Base-by-base conservation (phyloP, 2,888 invertebrate genomes). In the Oscheius sp. region DNA sequence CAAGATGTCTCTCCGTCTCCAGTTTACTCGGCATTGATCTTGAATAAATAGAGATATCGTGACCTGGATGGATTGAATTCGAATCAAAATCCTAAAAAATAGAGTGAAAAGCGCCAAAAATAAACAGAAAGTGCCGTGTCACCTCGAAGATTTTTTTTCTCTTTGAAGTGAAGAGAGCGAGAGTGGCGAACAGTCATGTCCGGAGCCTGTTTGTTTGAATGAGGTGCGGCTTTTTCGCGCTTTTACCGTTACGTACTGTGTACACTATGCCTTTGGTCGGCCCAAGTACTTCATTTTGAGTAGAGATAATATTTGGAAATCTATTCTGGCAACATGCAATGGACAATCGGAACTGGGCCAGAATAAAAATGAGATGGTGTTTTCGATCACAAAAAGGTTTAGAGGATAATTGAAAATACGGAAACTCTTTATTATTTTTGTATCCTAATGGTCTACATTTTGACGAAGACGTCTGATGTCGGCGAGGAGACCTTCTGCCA, bases 141-240 rank as follows among this genome's bases (percentile, higher is more conserved):
- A 16, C n/a, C n/a, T n/a, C 35, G 35, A 35, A 35, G 35, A 49
- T 49, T 27, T 49, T 49, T 66, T 66, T 52, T 35, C 49, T 35
- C 23, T 23, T 23, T 27, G 46, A 43, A 46, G 23, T 12, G 27
- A n/a, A 27, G 46, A 49, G 66, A 49, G 52, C 49, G 29, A 35
- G n/a, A 35, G 35, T 35, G 35, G 35, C 35, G 35, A 35, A 35
- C 27, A 66, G 66, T 66, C 66, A 66, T 66, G 66, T 66, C 66
- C 49, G 16, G 43, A 23, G 66, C 52, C 35, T 66, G 66, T 66
- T 66, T 66, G 66, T 66, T 66, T 52, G 52, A 52, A 23, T 45
- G 64, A 64, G 66, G 66, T 52, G 66, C 52, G 66, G 66, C 66
- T 66, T 66, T 66, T 66, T 66, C 66, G 66, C 66, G 66, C 66